Percentiles rank a stretch among this genome's conserved stretches.
These are phyloP conservation scores for Calliopum simillimum DNA, from an alignment of 2,888 invertebrate species.

Conservation along the genomic window DNA sequence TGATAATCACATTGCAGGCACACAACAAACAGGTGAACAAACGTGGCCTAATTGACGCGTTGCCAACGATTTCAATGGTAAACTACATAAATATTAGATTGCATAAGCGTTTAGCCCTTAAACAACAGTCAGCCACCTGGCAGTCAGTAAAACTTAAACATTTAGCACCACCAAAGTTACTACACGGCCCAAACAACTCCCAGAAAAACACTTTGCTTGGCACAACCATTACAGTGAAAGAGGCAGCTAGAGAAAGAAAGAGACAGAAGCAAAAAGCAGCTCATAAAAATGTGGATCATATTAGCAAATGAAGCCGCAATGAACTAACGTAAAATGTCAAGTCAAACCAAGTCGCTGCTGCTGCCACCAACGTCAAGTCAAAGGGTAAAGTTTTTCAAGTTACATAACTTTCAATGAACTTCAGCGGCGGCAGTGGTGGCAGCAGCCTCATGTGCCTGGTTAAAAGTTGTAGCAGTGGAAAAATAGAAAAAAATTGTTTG, in stretches of 20 bases:
- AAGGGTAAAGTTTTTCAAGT: slow-evolving; percentile 14
- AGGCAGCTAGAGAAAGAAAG: too few species aligned
- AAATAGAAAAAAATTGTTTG: neutral
- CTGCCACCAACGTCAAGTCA: neutral
- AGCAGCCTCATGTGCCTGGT: neutral
- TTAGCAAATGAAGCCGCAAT: slow-evolving; percentile 11
- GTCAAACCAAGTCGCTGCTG: neutral
- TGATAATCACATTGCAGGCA: neutral
- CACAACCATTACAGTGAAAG: too few species aligned
- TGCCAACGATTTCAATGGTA: neutral
- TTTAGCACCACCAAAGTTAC: neutral
- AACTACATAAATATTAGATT: neutral
- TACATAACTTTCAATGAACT: neutral
- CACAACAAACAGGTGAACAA: neutral
- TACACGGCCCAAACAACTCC: neutral
- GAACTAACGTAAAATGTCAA: slow-evolving; percentile 4
- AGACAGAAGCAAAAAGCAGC: too few species aligned
- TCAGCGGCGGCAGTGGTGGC: neutral
- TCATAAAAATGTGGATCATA: neutral
- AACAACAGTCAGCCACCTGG: too few species aligned
- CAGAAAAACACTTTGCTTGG: neutral
- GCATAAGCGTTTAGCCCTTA: too few species aligned
- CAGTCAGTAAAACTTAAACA: too few species aligned
- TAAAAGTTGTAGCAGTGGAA: neutral
- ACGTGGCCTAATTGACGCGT: slow-evolving; percentile 7